Percentiles rank a stretch among this genome's conserved stretches.
Conservation (phyloP, 2,888 invertebrate species). For the Andrena marginata region DNA sequence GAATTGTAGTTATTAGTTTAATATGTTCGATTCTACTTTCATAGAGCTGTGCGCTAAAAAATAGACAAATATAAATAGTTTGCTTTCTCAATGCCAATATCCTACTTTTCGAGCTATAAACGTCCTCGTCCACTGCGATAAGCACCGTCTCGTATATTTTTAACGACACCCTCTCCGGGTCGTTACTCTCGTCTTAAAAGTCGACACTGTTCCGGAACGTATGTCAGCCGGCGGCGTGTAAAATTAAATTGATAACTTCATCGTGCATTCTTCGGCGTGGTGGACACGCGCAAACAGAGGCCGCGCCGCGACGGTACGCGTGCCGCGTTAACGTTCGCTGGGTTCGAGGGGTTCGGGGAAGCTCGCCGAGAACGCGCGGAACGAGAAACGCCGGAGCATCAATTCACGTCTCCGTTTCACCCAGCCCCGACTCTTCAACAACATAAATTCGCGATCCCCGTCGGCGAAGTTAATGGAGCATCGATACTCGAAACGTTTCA, state of each 20-base stretch:
- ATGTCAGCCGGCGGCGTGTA: neutral
- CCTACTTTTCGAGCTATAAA: neutral
- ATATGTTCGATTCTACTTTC: neutral
- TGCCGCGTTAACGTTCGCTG: neutral
- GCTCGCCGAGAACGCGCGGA: neutral
- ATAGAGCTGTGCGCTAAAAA: neutral
- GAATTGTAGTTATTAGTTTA: no score
- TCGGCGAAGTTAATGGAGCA: conserved; percentile 30
- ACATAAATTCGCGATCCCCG: conserved; percentile 34
- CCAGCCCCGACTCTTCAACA: conserved; percentile 10
- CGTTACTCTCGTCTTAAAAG: neutral
- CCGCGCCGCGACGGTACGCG: neutral
- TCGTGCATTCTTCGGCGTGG: conserved; percentile 8
- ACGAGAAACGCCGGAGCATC: conserved; percentile 16
- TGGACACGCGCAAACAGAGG: no score
- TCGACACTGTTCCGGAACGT: neutral
- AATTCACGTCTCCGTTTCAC: conserved; percentile 26
- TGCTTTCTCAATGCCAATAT: conserved; percentile 1
- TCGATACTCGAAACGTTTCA: conserved; percentile 34
- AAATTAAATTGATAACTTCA: conserved; percentile 12
- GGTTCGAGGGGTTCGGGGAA: neutral
- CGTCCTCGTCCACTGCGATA: conserved; percentile 1
- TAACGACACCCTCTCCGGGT: neutral
- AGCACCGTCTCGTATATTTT: conserved; percentile 16
- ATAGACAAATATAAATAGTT: neutral